Evolutionary conservation across 92 coral and sea anemone species (phyloP).

Genomic region (Paragorgia papillata): DNA sequence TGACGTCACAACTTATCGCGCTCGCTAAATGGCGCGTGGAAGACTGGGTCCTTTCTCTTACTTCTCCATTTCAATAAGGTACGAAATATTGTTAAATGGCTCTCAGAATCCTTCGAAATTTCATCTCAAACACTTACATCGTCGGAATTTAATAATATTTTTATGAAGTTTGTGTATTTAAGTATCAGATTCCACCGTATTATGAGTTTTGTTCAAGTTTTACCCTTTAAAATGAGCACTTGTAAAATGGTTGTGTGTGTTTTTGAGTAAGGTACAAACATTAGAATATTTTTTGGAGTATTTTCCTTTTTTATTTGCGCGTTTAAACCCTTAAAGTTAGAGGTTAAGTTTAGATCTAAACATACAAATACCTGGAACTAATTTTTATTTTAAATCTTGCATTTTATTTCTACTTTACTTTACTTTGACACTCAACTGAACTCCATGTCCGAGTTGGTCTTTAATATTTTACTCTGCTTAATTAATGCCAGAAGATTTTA

Average conservation of each 20-base stretch:
- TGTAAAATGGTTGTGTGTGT: not conserved
- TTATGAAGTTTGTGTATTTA: not conserved
- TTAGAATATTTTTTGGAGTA: not conserved
- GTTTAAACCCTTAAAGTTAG: too few relatives aligned
- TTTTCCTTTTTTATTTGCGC: too few relatives aligned
- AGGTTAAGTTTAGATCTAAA: too few relatives aligned
- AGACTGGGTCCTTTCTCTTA: conserved; percentile 89
- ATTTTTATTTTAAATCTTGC: too few relatives aligned
- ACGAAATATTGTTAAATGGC: conserved; percentile 43
- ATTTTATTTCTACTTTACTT: too few relatives aligned
- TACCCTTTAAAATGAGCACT: not conserved
- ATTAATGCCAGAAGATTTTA: too few relatives aligned
- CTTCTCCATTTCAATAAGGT: conserved; percentile 87
- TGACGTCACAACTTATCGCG: too few relatives aligned
- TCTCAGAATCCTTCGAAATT: conserved; percentile 67
- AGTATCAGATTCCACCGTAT: not conserved
- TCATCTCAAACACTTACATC: conserved; percentile 3
- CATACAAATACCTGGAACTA: too few relatives aligned
- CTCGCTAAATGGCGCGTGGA: conserved; percentile 50
- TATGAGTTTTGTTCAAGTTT: not conserved
- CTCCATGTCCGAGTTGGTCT: too few relatives aligned
- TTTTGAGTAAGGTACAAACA: too few relatives aligned
- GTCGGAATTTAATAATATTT: not conserved
- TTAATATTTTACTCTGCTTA: too few relatives aligned
- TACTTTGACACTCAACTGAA: too few relatives aligned